These are phyloP conservation scores for Hyles vespertilio DNA, from an alignment of 1,140 invertebrate genomes.

Conservation along the genomic window DNA sequence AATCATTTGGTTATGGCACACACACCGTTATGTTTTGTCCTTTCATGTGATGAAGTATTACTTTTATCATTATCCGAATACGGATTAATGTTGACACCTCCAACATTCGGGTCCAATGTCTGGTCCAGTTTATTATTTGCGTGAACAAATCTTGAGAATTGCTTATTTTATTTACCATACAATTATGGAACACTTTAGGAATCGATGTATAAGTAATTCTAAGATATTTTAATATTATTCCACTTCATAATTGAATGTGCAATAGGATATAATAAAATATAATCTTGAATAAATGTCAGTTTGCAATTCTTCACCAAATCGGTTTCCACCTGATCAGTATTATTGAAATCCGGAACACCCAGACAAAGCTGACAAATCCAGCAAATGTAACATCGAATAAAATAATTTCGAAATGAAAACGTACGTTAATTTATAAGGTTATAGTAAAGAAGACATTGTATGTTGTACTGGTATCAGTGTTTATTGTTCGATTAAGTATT, in stretches of 20 bases:
- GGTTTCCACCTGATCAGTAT: no score
- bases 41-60: neutral
- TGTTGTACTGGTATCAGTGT: slow-evolving; percentile 40
- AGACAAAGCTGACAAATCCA: no score
- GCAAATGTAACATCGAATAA: slow-evolving; percentile 3
- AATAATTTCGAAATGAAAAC: slow-evolving; percentile 1
- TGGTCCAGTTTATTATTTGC: slow-evolving; percentile 26
- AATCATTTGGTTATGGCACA: slow-evolving; percentile 13
- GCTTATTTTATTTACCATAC: slow-evolving; percentile 5
- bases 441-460: slow-evolving; percentile 35
- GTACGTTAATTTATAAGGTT: slow-evolving; percentile 1
- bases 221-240: neutral
- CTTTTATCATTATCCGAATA: slow-evolving; percentile 8
- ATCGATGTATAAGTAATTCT: neutral
- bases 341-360: no score
- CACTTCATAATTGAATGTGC: neutral
- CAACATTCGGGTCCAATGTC: slow-evolving; percentile 34
- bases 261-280: neutral
- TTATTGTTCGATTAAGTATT: slow-evolving; percentile 42
- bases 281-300: no score
- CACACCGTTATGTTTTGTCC: slow-evolving; percentile 8
- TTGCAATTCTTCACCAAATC: no score
- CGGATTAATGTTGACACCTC: slow-evolving; percentile 11
- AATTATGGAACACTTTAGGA: slow-evolving; percentile 11
- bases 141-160: slow-evolving; percentile 11